A percentile compares a stretch with the other conserved stretches of the same genome.
Evolutionary conservation across 1,140 invertebrate genomes (phyloP).

Genomic region (Hormaphis cornu): DNA sequence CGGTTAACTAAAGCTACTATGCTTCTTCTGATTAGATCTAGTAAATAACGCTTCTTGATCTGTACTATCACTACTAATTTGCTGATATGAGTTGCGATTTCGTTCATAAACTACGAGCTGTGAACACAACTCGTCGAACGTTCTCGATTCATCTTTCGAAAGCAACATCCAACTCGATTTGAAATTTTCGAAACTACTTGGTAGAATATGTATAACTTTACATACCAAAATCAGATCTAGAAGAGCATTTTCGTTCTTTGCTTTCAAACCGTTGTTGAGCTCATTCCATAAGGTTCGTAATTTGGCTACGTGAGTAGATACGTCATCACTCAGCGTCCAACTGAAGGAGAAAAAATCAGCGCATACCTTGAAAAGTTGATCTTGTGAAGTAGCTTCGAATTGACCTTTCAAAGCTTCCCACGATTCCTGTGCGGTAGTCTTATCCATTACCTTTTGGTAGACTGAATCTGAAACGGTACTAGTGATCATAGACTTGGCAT

Average conservation of each 20-base stretch:
- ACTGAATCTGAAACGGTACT: no score
- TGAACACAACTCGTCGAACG: no score
- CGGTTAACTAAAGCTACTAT: neutral
- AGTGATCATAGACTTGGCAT: no score
- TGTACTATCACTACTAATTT: neutral
- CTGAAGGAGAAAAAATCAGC: slow-evolving; percentile 39
- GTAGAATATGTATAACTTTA: slow-evolving; percentile 38
- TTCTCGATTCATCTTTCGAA: slow-evolving; percentile 36
- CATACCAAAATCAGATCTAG: slow-evolving; percentile 38
- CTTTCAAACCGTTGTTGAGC: slow-evolving; percentile 38
- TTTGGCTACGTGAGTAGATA: slow-evolving; percentile 39
- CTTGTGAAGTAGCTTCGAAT: no score
- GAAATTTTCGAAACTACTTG: slow-evolving; percentile 37
- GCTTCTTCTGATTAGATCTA: neutral
- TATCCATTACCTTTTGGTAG: slow-evolving; percentile 39
- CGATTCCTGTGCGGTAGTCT: slow-evolving; percentile 38
- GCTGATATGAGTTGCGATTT: no score
- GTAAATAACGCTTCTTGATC: neutral
- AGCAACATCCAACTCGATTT: slow-evolving; percentile 39
- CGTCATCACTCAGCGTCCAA: slow-evolving; percentile 38
- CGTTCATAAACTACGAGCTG: no score
- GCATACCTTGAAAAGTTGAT: slow-evolving; percentile 40
- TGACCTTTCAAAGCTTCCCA: slow-evolving; percentile 38
- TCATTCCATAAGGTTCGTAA: slow-evolving; percentile 40
- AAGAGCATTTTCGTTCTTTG: slow-evolving; percentile 34